Evolutionary conservation across 2,797 vertebrate species (phyloP).

Genomic region (Microctenopoma stevenorrisi): DNA sequence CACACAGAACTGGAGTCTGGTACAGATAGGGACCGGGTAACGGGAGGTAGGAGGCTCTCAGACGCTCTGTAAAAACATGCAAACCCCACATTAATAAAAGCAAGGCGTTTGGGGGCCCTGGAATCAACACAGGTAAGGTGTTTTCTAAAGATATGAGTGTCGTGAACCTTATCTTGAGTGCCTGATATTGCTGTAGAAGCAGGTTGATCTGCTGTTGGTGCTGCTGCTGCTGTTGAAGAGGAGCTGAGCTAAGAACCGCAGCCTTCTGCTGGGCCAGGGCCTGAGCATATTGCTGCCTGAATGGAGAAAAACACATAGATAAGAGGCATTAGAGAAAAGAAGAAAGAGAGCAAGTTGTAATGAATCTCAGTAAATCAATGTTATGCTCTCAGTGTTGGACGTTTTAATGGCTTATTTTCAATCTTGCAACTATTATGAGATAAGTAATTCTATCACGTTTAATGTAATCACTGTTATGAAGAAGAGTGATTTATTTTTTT

Average conservation of each 20-base stretch:
- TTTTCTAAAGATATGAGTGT: neutral
- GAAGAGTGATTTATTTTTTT: too few relatives aligned
- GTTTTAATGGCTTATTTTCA: neutral
- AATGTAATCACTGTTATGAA: too few relatives aligned
- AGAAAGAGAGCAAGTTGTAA: neutral
- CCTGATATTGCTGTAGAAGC: constrained; percentile 93
- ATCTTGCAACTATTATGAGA: too few relatives aligned
- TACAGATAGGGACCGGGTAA: constrained; percentile 92
- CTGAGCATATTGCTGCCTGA: constrained; percentile 96
- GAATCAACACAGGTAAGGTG: too few relatives aligned
- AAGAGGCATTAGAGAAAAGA: neutral
- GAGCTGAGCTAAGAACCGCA: constrained; percentile 86
- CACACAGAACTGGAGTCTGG: constrained; percentile 95
- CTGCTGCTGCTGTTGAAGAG: constrained; percentile 95
- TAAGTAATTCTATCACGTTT: too few relatives aligned
- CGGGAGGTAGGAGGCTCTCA: constrained; percentile 89
- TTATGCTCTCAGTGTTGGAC: neutral
- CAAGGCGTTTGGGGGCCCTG: neutral
- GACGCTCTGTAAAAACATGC: constrained; percentile 70
- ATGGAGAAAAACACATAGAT: neutral
- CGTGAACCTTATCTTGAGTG: constrained; percentile 94
- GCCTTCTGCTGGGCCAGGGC: constrained; percentile 94
- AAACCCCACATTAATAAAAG: neutral
- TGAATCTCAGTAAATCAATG: neutral
- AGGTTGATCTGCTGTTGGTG: constrained; percentile 95